Evolutionary conservation across 2,113 vertebrate genomes (phyloP), one percentile per base, ranked within the genome.

Genomic region (Furnarius figulus): DNA sequence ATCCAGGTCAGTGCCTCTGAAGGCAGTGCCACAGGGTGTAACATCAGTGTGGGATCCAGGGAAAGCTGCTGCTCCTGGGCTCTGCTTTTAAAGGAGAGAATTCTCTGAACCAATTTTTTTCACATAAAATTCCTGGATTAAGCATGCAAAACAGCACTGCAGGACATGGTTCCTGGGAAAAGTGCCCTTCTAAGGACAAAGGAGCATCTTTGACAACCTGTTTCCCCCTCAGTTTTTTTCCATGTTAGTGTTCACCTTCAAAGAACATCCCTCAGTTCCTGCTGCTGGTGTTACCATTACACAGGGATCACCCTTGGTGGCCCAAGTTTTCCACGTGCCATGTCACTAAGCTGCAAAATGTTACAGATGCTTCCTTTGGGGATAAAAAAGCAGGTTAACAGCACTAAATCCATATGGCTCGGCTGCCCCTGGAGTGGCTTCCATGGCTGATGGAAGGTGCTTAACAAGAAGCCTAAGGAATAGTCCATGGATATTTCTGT

Each of bases 1-100:
- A 25, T 85, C 75, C 92, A 87, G 95, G 92, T 93, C 90, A 91
- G 1, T 76, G 90, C 66, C 71, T 61, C 85, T 6, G 6, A 62
- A 89, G 58, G 56, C 85, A 52, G 44, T 3, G 62, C 79, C 80
- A 88, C 75, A 5, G 63, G 92, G 65, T 55, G 37, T 53, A 63
- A 61, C 65, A 35, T 5, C 73, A 17, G 21, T 6, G 65, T 4
- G 40, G 18, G 46, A 70, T 67, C 61, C 49, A 25, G 50, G 71
- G 70, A 44, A 72, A 70, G 71, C 66, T 74, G 84, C 80, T 33
- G 1, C 27, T 78, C 30, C 84, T 73, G 74, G 83, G 37, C 84
- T 90, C 61, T 65, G 71, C 62, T 92, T 92, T 77, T 37, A 73
- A 46, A 40, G 46, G 25, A 71, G 7, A 81, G 5, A 18, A 77